A percentile compares a stretch with the other conserved stretches of the same genome.
These are phyloP conservation scores for Pharmacophagus antenor DNA, from an alignment of 2,888 invertebrate species.

Conservation along the genomic window DNA sequence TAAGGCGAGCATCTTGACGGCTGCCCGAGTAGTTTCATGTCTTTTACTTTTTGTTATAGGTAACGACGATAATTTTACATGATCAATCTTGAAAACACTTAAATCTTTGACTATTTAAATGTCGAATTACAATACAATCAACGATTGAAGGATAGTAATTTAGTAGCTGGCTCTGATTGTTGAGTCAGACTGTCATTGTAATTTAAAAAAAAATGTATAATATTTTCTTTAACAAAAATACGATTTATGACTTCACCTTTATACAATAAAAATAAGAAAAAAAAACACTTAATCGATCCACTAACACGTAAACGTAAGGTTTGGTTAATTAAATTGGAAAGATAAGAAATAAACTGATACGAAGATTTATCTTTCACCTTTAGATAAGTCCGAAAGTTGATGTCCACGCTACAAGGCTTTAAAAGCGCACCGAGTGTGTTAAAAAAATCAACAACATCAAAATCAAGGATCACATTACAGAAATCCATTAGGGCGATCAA, in stretches of 20 bases:
- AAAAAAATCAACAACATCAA: constrained; percentile 60
- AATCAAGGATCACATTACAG: constrained; percentile 74
- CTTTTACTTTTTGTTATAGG: neutral
- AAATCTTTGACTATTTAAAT: no score
- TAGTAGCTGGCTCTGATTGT: no score
- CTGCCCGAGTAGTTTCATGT: neutral
- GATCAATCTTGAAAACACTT: no score
- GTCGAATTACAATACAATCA: no score
- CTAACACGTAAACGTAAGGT: neutral
- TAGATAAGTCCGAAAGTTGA: constrained; percentile 49
- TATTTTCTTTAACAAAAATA: no score
- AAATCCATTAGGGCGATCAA: constrained; percentile 75
- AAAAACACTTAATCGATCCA: neutral
- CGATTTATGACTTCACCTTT: neutral
- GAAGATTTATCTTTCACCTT: constrained; percentile 48
- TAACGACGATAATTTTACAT: no score
- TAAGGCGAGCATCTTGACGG: neutral
- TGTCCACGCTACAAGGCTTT: constrained; percentile 55
- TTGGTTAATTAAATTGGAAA: constrained; percentile 30
- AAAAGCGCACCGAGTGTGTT: constrained; percentile 49
- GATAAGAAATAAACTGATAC: constrained; percentile 34
- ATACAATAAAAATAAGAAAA: neutral
- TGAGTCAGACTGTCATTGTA: no score
- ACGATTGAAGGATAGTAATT: no score
- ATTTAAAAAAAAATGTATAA: no score